These are phyloP conservation scores for Pectinophora gossypiella DNA, from an alignment of 1,140 invertebrate species.

Conservation along the genomic window DNA sequence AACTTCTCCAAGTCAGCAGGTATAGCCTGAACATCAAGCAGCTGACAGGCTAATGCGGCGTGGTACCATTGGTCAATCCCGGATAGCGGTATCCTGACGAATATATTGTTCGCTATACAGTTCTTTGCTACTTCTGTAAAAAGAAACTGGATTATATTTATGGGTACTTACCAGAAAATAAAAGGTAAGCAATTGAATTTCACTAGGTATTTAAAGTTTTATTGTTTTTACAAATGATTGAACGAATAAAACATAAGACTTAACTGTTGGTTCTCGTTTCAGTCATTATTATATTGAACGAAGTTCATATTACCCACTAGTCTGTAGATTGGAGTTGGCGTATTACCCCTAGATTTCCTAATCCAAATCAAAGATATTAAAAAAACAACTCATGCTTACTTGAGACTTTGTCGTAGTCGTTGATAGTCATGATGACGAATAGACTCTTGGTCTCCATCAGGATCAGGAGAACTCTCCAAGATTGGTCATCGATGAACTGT, in stretches of 20 bases:
- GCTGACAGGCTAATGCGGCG: constrained; percentile 77
- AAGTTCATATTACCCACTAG: too few species aligned
- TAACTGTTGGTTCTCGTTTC: too few species aligned
- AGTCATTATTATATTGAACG: too few species aligned
- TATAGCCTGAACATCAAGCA: constrained; percentile 77
- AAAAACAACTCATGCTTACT: too few species aligned
- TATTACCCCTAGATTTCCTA: too few species aligned
- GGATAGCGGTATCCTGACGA: constrained; percentile 35
- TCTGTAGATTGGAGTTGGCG: too few species aligned
- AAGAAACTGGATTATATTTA: not conserved
- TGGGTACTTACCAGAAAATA: too few species aligned
- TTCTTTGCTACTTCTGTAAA: constrained; percentile 16
- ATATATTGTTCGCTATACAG: constrained; percentile 32
- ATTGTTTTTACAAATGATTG: too few species aligned
- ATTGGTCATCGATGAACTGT: constrained; percentile 74
- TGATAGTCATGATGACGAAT: constrained; percentile 31
- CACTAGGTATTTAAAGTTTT: too few species aligned
- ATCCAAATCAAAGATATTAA: too few species aligned
- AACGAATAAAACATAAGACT: too few species aligned
- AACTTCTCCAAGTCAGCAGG: constrained; percentile 79
- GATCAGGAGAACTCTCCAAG: constrained; percentile 66
- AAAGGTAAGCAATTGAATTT: too few species aligned
- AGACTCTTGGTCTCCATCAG: constrained; percentile 46
- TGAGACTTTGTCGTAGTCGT: constrained; percentile 28
- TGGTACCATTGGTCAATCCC: constrained; percentile 75